Conservation (phyloP, 2,888 invertebrate species). For the Tinea semifulvella region DNA sequence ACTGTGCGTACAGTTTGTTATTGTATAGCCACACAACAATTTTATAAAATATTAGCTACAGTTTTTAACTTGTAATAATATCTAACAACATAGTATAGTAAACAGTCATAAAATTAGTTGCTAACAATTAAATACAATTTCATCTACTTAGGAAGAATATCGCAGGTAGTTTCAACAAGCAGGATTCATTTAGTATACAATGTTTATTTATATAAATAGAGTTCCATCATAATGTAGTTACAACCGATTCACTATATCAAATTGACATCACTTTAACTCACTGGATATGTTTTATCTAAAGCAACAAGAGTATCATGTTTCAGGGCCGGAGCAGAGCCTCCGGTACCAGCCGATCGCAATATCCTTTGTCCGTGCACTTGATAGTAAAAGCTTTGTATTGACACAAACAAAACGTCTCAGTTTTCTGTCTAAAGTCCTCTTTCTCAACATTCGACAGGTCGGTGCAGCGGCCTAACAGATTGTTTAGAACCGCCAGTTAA, state of each 20-base stretch:
- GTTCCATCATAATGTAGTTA: not conserved
- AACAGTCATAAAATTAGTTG: conserved; percentile 2
- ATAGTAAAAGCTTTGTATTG: conserved; percentile 63
- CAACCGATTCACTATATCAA: conserved; percentile 32
- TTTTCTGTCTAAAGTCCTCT: conserved; percentile 54
- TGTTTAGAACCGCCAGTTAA: conserved; percentile 31
- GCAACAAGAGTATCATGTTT: conserved; percentile 38
- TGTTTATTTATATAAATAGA: conserved; percentile 2
- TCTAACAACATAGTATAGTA: not conserved
- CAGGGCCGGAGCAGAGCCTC: conserved; percentile 29
- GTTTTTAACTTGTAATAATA: conserved; percentile 8
- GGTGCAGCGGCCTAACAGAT: conserved; percentile 31
- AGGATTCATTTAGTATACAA: conserved; percentile 19
- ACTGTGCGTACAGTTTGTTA: conserved; percentile 9
- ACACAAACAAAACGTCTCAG: conserved; percentile 64
- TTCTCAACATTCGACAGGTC: conserved; percentile 60
- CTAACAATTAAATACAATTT: not conserved
- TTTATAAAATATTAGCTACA: conserved; percentile 8
- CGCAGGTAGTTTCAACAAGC: conserved; percentile 57
- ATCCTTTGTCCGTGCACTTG: conserved; percentile 64
- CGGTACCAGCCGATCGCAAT: conserved; percentile 5
- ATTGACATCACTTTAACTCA: conserved; percentile 52
- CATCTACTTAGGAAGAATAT: conserved; percentile 37
- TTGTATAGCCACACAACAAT: conserved; percentile 7
- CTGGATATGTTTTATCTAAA: conserved; percentile 39